Evolutionary conservation across 2,888 invertebrate genomes (phyloP), one percentile per base, ranked within the genome.

Genomic region (Microplitis manilae): DNA sequence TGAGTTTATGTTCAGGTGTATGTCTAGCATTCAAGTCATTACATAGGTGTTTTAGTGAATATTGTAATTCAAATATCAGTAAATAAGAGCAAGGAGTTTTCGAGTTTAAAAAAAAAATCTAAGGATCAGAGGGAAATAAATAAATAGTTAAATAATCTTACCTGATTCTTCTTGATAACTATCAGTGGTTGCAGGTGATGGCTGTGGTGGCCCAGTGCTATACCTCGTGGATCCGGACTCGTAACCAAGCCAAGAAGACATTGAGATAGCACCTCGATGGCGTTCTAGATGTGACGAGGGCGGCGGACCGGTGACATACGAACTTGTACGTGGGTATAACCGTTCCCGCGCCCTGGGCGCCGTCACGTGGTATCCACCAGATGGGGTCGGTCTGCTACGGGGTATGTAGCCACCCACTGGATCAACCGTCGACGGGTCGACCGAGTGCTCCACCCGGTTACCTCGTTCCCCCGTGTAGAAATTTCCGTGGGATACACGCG

Each of bases 401-500:
- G 88, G 84, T 82, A 88, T 85, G 79, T 88, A 89, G 50, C 50
- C 13, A 60, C 87, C 87, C 70, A 85, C 85, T n/a, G 88, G 89
- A 85, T 89, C 88, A 79, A 84, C 88, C 80, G 85, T 79, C 75
- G 87, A 83, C 62, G 87, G 82, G 78, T 87, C 88, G 75, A 83
- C 80, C 79, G 86, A 84, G 79, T 87, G 85, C 83, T 88, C 86
- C 75, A 85, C 86, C 73, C 87, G 87, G 79, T 84, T 84, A 80
- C 85, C 86, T 80, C 87, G 83, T 75, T 88, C 89, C 79, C 85
- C 84, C 78, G 85, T 82, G 81, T 88, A 88, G 85, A 88, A 88
- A 83, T 87, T 87, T 79, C 90, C 89, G 88, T 90, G 91, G 83
- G 90, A 90, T 84, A 89, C 90, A 81, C 89, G 87, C 84, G 87